phyloP scores from a whole-genome alignment of 2,888 invertebrate genomes.

The Dioctria linearis region DNA sequence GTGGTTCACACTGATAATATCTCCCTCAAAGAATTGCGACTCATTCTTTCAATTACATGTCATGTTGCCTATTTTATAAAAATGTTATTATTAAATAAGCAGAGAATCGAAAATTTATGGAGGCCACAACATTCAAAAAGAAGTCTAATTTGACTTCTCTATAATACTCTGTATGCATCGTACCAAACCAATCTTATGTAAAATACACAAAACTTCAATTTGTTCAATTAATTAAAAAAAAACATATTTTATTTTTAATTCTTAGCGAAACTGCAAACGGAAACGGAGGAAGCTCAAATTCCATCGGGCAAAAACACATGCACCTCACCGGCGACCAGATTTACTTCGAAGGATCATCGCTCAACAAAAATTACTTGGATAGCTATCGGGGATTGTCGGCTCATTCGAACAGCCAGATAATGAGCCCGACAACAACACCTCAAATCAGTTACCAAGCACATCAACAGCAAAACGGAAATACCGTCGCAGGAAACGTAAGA shows the following conservation, averaged over 20 bases:
- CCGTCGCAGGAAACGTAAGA: constrained; percentile 45
- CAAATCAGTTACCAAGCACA: constrained; percentile 39
- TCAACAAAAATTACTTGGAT: constrained; percentile 72
- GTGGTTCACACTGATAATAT: too few species aligned
- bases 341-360: constrained; percentile 71
- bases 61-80: too few species aligned
- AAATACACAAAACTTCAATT: too few species aligned
- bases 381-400: constrained; percentile 72
- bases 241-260: background rate
- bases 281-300: constrained; percentile 78
- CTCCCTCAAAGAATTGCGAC: too few species aligned
- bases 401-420: constrained; percentile 74
- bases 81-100: too few species aligned
- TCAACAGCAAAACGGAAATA: constrained; percentile 63
- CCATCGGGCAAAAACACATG: constrained; percentile 90
- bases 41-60: too few species aligned
- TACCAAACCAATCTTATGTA: too few species aligned
- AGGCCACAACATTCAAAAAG: too few species aligned
- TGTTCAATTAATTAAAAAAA: constrained; percentile 1
- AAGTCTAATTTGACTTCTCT: too few species aligned
- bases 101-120: too few species aligned
- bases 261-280: constrained; percentile 68
- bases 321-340: constrained; percentile 76
- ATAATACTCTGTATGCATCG: too few species aligned
- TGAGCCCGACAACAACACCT: constrained; percentile 72